Percentiles rank a stretch among this genome's conserved stretches.
phyloP scores from a whole-genome alignment of 2,797 vertebrate species.

The Sebastes trivittatus region DNA sequence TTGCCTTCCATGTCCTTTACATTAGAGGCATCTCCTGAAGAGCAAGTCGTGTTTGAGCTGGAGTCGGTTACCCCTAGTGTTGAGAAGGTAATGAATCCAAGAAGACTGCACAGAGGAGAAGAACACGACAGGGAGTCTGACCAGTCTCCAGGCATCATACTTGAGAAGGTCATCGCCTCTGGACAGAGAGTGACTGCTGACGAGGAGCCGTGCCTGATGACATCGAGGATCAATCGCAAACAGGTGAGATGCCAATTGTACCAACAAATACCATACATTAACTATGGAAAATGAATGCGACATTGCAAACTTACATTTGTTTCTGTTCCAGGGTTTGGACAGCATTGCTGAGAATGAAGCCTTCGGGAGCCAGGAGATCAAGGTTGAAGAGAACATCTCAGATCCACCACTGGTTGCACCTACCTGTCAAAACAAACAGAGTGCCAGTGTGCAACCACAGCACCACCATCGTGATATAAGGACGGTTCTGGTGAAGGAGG shows the following conservation, averaged over 20 bases:
- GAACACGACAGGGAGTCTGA: constrained; percentile 45
- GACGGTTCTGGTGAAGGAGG: constrained; percentile 81
- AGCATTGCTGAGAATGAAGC: constrained; percentile 20
- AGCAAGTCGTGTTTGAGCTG: constrained; percentile 65
- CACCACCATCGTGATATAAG: constrained; percentile 66
- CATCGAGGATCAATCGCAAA: constrained; percentile 18
- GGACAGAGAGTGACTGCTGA: constrained; percentile 43
- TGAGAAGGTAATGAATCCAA: constrained; percentile 46
- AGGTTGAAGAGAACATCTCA: constrained; percentile 67
- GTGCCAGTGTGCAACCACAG: constrained; percentile 33
- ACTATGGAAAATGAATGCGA: not conserved
- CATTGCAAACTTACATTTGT: not conserved
- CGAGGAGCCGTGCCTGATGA: constrained; percentile 8
- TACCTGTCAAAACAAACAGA: constrained; percentile 30
- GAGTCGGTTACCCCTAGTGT: constrained; percentile 64
- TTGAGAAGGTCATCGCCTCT: constrained; percentile 74
- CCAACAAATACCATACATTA: not conserved
- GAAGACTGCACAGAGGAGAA: constrained; percentile 30
- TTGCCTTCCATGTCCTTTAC: constrained; percentile 16
- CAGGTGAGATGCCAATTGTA: constrained; percentile 50
- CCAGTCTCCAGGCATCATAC: constrained; percentile 73
- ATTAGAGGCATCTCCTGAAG: constrained; percentile 55
- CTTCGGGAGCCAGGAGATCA: constrained; percentile 60
- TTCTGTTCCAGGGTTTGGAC: constrained; percentile 41
- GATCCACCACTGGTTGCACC: constrained; percentile 23